Percentiles rank a stretch among this genome's conserved stretches.
phyloP scores from a whole-genome alignment of 2,888 invertebrate species.

The Nephrotoma guestfalica region DNA sequence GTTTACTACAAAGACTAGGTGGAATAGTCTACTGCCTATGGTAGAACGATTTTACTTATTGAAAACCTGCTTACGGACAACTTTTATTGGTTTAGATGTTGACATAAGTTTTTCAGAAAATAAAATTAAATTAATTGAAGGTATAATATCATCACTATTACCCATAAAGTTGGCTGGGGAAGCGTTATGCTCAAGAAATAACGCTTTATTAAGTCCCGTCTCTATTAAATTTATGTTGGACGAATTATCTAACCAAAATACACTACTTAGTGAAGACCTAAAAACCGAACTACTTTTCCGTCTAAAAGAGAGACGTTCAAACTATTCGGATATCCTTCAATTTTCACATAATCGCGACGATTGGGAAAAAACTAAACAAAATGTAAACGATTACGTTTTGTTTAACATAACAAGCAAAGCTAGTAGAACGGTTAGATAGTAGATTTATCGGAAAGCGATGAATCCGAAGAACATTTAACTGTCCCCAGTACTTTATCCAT shows the following conservation, averaged over 20 bases:
- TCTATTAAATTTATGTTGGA: neutral
- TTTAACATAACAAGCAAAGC: too few relatives aligned
- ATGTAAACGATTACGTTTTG: too few relatives aligned
- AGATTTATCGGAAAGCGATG: neutral
- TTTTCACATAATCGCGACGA: neutral
- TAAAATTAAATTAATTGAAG: neutral
- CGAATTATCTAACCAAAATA: neutral
- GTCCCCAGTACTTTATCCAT: neutral
- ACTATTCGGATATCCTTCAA: too few relatives aligned
- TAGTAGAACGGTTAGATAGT: neutral
- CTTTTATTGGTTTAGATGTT: neutral
- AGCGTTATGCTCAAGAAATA: neutral
- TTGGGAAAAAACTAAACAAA: neutral
- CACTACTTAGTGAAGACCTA: neutral
- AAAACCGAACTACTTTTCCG: neutral
- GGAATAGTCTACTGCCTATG: neutral
- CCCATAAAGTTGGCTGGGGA: neutral
- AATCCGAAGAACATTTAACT: neutral
- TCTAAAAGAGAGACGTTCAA: neutral
- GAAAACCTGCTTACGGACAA: neutral
- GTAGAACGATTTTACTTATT: neutral
- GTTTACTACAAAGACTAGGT: neutral
- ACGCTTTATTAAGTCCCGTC: neutral
- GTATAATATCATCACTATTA: neutral
- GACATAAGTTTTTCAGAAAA: neutral